Conservation (phyloP, 2,888 invertebrate genomes). For the Acronicta aceris region DNA sequence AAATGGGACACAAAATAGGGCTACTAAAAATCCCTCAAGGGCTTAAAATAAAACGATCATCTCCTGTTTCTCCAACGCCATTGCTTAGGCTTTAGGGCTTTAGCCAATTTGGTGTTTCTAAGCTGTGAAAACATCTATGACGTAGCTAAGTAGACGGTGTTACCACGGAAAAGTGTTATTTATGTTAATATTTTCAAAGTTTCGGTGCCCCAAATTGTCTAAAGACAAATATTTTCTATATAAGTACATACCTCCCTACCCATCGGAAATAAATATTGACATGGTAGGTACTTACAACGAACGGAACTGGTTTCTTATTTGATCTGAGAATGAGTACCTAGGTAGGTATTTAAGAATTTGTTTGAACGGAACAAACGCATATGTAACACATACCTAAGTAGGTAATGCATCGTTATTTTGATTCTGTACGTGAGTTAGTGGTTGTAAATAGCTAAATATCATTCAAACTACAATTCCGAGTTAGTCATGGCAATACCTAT, state of each 20-base stretch:
- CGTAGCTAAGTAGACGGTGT: no score
- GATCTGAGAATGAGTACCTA: background rate
- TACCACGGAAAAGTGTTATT: no score
- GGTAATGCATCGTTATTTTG: conserved; percentile 5
- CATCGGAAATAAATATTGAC: conserved; percentile 4
- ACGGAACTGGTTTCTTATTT: conserved; percentile 2
- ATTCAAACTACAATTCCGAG: background rate
- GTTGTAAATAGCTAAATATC: conserved; percentile 20
- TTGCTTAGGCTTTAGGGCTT: no score
- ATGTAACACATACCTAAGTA: no score
- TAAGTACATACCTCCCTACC: background rate
- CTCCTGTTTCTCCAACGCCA: no score
- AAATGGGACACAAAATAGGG: no score
- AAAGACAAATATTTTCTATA: conserved; percentile 2
- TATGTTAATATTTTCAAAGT: background rate
- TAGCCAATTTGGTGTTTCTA: no score
- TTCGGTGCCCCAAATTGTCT: background rate
- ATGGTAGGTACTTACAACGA: background rate
- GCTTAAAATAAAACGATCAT: no score
- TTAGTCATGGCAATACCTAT: conserved; percentile 31
- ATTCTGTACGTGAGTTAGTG: background rate
- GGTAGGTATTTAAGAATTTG: background rate
- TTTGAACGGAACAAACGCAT: background rate
- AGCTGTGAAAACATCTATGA: no score
- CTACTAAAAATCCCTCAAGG: no score